Conservation (phyloP, 1,140 invertebrate species). For the Lamellibrachia luymesi region DNA sequence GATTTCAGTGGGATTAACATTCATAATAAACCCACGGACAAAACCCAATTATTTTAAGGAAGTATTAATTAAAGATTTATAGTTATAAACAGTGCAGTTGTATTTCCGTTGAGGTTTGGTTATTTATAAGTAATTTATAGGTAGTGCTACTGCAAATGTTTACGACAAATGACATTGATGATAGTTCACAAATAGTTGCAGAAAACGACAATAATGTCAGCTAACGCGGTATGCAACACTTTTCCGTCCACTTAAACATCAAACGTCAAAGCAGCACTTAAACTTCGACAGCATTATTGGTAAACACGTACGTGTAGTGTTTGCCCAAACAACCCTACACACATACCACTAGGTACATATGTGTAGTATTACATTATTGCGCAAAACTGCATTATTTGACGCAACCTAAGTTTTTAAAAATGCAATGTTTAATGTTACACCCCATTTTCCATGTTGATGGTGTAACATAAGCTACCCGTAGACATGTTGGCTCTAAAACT, state of each 20-base stretch:
- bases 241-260: neutral
- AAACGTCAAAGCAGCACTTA: neutral
- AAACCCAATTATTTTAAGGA: neutral
- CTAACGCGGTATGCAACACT: neutral
- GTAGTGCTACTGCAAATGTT: neutral
- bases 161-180: neutral
- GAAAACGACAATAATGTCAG: neutral
- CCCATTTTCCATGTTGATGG: neutral
- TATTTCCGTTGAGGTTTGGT: neutral
- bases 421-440: neutral
- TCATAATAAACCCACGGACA: neutral
- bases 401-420: neutral
- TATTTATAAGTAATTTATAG: neutral
- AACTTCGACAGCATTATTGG: neutral
- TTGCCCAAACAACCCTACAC: neutral
- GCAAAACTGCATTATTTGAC: neutral
- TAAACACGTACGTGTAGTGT: neutral
- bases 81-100: neutral
- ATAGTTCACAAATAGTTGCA: neutral
- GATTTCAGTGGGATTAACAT: too few species aligned
- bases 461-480: neutral
- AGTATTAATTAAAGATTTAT: neutral
- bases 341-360: neutral
- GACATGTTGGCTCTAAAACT: neutral
- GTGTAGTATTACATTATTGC: neutral